Evolutionary conservation across 1,140 invertebrate genomes (phyloP).

Genomic region (Cyclargus thomasi): DNA sequence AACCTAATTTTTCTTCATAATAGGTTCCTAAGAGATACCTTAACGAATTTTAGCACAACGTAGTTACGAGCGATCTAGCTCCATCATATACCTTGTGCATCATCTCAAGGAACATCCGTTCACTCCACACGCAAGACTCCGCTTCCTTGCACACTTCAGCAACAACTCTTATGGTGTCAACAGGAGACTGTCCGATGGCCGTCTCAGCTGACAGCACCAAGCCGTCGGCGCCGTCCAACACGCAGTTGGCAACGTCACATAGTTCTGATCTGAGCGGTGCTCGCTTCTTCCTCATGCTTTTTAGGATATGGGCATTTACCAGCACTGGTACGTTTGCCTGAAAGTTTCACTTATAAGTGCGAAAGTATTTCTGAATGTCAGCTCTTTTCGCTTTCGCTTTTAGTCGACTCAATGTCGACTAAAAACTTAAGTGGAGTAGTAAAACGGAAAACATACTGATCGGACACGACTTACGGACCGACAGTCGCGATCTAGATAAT

Average conservation of each 20-base stretch:
- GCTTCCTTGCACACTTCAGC: constrained; percentile 86
- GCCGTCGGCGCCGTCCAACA: constrained; percentile 85
- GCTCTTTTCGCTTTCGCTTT: too few relatives aligned
- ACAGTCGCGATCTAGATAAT: too few relatives aligned
- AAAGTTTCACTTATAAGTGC: constrained; percentile 20
- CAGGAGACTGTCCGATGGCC: constrained; percentile 82
- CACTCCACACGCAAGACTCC: constrained; percentile 88
- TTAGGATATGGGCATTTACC: constrained; percentile 54
- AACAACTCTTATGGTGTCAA: constrained; percentile 80
- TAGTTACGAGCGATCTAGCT: too few relatives aligned
- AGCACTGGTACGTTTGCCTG: constrained; percentile 58
- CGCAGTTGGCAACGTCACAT: constrained; percentile 85
- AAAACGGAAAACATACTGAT: too few relatives aligned
- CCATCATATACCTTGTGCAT: constrained; percentile 71
- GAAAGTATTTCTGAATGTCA: too few relatives aligned
- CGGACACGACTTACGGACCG: too few relatives aligned
- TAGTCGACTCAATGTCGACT: too few relatives aligned
- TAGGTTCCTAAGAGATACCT: too few relatives aligned
- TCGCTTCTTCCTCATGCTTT: constrained; percentile 73
- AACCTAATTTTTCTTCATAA: too few relatives aligned
- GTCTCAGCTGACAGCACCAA: constrained; percentile 86
- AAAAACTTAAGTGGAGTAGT: too few relatives aligned
- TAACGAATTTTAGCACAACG: too few relatives aligned
- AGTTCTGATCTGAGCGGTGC: constrained; percentile 82
- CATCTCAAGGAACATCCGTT: constrained; percentile 84